Base-by-base conservation (phyloP, 2,888 invertebrate species). In the Lasiommata megera region DNA sequence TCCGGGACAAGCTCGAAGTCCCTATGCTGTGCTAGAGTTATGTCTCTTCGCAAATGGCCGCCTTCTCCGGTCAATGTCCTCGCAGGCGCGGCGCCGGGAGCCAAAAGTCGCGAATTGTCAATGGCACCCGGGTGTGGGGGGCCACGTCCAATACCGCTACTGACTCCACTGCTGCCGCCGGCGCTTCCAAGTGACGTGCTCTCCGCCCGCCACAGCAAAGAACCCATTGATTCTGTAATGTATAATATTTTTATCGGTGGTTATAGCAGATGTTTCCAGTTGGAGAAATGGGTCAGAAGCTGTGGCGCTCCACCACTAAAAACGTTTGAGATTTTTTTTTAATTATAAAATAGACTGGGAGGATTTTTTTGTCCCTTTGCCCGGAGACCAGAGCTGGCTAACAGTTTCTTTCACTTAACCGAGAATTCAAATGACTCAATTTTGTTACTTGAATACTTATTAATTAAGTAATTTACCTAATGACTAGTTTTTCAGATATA, bases 1-100 rank as follows among this genome's bases (percentile, higher is more conserved):
- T 96, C 96, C 1, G 97, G 97, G 50, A 97, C 92, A 46, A 97
- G 88, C 85, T 96, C 96, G 88, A 96, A 98, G 91, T 98, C 97
- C 58, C 95, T 92, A 66, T 94, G 94, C 76, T 95, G 94, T n/a
- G 93, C 93, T 58, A 97, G 86, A 37, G 95, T 93, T 23, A 93
- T 92, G 81, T 95, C 95, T 37, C 93, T 92, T 64, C 95, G 95
- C 61, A 98, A 88, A 71, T 95, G 93, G 0, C 97, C 97, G 63
- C 97, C 97, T 90, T 98, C 98, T 53, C 96, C 96, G 1, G 97
- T 98, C 64, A 97, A 86, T 0, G 96, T 94, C 8, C 56, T 64
- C 1, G 37, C 11, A 11, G 29, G 17, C 17, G 41, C 46, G 38
- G 17, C 82, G 71, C 93, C 92, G 40, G 92, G 91, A 6, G 93